Evolutionary conservation across 2,113 vertebrate genomes (phyloP).

Genomic region (Rhombomys opimus): DNA sequence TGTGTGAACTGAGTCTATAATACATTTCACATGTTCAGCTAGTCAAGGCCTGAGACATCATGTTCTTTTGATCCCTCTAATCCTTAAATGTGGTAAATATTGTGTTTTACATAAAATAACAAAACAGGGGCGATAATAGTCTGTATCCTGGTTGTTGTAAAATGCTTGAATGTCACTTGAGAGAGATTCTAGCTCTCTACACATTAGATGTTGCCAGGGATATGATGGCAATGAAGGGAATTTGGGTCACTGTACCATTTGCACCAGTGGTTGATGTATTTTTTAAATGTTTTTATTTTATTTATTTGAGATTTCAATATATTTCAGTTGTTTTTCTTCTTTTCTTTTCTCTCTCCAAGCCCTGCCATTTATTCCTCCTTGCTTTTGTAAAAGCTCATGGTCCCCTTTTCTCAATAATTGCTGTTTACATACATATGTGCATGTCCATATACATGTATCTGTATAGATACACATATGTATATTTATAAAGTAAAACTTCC

Average conservation of each 20-base stretch:
- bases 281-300: not conserved
- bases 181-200: not conserved
- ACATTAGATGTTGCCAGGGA: not conserved
- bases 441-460: not conserved
- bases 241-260: not conserved
- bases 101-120: not conserved
- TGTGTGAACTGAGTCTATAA: not conserved
- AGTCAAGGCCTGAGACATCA: not conserved
- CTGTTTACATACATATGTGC: not conserved
- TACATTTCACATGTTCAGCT: not conserved
- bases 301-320: not conserved
- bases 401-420: not conserved
- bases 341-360: too few species aligned
- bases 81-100: not conserved
- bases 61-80: not conserved
- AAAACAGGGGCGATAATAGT: not conserved
- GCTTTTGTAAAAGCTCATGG: too few species aligned
- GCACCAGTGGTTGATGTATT: not conserved
- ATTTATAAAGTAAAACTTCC: not conserved
- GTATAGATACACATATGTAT: not conserved
- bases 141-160: not conserved
- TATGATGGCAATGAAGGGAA: accelerated
- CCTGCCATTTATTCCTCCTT: not conserved
- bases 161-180: not conserved
- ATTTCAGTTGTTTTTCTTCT: not conserved